Evolutionary conservation across 53 echinoderm and acorn worm genomes (phyloP).

Genomic region (Holothuria scabra): DNA sequence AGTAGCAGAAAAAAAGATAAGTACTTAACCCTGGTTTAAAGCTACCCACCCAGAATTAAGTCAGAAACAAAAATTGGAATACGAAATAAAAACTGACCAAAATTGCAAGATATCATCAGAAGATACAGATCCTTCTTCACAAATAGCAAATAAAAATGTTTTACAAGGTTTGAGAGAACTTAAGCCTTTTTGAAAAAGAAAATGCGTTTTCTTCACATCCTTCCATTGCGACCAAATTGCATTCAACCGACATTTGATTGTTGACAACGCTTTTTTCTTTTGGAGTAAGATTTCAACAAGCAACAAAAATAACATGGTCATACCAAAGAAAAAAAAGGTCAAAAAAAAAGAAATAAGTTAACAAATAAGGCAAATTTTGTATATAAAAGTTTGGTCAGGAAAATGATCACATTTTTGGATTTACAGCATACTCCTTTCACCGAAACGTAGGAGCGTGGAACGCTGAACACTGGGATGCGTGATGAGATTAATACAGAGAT

Average conservation of each 20-base stretch:
- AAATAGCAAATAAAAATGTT: not conserved
- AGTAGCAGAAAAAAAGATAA: not conserved
- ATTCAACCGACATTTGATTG: too few relatives aligned
- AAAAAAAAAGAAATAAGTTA: slow-evolving; percentile 1
- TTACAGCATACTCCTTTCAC: slow-evolving; percentile 14
- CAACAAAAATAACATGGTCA: too few relatives aligned
- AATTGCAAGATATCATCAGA: slow-evolving; percentile 22
- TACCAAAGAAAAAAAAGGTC: not conserved
- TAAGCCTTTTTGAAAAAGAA: slow-evolving; percentile 8
- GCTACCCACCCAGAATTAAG: slow-evolving; percentile 35
- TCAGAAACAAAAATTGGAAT: slow-evolving; percentile 21
- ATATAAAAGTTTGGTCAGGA: slow-evolving; percentile 35
- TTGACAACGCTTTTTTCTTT: too few relatives aligned
- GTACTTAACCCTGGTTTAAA: slow-evolving; percentile 39
- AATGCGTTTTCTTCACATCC: too few relatives aligned
- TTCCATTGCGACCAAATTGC: too few relatives aligned
- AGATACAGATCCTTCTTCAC: slow-evolving; percentile 7
- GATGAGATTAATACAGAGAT: too few relatives aligned
- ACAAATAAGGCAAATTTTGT: slow-evolving; percentile 32
- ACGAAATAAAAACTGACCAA: slow-evolving; percentile 33
- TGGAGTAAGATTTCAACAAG: too few relatives aligned
- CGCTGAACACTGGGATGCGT: too few relatives aligned
- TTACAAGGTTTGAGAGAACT: slow-evolving; percentile 28
- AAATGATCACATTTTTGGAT: slow-evolving; percentile 17
- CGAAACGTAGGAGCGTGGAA: too few relatives aligned